Percentiles rank a stretch among this genome's conserved stretches.
These are phyloP conservation scores for Gopherus evgoodei DNA, from an alignment of 2,113 vertebrate genomes.

Conservation along the genomic window DNA sequence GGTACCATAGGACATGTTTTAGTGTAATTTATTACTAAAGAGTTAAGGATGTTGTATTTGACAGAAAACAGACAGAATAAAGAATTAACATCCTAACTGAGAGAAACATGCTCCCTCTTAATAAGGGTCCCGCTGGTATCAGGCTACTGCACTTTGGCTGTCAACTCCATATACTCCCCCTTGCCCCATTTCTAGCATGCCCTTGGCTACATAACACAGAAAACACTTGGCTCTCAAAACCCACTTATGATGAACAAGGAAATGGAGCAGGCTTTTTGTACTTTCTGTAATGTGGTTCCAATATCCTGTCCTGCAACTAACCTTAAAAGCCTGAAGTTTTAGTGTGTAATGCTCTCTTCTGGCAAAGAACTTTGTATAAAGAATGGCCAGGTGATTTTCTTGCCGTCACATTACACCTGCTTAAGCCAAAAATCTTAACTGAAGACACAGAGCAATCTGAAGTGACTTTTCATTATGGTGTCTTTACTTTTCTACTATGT, in stretches of 20 bases:
- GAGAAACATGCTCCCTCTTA: neutral
- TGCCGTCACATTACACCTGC: neutral
- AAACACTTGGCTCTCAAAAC: neutral
- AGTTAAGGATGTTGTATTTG: slow-evolving; percentile 29
- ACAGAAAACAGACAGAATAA: slow-evolving; percentile 33
- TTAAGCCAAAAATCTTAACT: slow-evolving; percentile 32
- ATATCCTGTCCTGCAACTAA: neutral
- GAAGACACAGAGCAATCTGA: neutral
- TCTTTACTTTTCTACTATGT: slow-evolving; percentile 14
- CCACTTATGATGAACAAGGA: neutral
- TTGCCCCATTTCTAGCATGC: neutral
- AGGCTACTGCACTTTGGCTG: neutral
- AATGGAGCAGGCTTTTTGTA: neutral
- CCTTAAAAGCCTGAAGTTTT: neutral
- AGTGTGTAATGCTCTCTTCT: neutral
- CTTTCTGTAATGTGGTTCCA: neutral
- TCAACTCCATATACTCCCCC: neutral
- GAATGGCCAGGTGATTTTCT: neutral
- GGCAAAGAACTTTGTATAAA: neutral
- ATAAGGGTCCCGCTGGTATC: neutral
- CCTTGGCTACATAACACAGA: neutral
- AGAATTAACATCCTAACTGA: neutral
- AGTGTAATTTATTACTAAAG: neutral
- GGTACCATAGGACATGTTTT: neutral
- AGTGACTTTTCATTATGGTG: neutral